Percentiles rank a stretch among this genome's conserved stretches.
phyloP scores from a whole-genome alignment of 2,797 vertebrate species.

The Ptychobarbus kaznakovi region DNA sequence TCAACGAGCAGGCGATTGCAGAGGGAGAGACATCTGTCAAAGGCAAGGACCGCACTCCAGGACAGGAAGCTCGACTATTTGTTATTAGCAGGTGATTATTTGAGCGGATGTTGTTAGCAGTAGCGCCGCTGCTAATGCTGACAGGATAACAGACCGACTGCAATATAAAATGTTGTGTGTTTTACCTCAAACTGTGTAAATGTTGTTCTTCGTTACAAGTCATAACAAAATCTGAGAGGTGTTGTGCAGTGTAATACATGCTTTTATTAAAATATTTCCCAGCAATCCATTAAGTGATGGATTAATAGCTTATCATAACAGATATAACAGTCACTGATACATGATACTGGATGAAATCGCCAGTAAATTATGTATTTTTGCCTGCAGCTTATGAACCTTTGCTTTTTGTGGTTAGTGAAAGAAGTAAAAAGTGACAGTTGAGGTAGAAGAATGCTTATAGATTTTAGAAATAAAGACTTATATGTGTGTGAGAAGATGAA shows the following conservation, averaged over 20 bases:
- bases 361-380: not conserved
- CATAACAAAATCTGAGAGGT: not conserved
- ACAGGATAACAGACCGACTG: not conserved
- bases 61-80: constrained; percentile 76
- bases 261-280: not conserved
- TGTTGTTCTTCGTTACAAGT: not conserved
- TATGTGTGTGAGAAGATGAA: not conserved
- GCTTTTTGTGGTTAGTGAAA: not conserved
- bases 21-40: constrained; percentile 50
- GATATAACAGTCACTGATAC: not conserved
- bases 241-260: not conserved
- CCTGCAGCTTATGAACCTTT: not conserved
- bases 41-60: constrained; percentile 72
- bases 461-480: not conserved
- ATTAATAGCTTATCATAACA: not conserved
- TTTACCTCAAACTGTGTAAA: not conserved
- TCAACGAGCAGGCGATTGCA: constrained; percentile 42
- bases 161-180: not conserved
- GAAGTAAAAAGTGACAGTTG: not conserved
- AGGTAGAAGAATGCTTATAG: not conserved
- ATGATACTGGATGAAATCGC: too few species aligned
- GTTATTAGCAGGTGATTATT: constrained; percentile 78
- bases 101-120: constrained; percentile 9
- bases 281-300: too few species aligned
- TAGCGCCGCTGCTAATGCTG: constrained; percentile 42